These are phyloP conservation scores for Parambassis ranga DNA, from an alignment of 2,797 vertebrate species.

Conservation along the genomic window DNA sequence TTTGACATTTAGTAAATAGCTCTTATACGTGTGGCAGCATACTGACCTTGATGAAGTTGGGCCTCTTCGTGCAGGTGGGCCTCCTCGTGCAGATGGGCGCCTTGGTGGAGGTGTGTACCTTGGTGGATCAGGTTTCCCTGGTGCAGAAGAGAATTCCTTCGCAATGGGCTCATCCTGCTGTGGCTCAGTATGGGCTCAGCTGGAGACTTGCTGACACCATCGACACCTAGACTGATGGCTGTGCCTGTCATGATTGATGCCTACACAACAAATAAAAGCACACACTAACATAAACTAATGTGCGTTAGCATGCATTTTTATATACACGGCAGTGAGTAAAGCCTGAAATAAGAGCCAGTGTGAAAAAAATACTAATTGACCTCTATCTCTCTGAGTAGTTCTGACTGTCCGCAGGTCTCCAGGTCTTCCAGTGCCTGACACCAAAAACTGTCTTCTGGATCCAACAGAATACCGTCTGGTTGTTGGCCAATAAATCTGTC, in stretches of 20 bases:
- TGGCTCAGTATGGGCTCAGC: constrained; percentile 72
- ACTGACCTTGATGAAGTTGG: constrained; percentile 59
- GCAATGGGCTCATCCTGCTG: constrained; percentile 65
- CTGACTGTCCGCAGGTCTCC: constrained; percentile 97
- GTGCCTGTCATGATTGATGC: constrained; percentile 96
- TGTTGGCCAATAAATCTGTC: constrained; percentile 85
- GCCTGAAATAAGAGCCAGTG: too few species aligned
- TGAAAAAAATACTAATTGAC: constrained; percentile 71
- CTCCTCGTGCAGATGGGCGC: constrained; percentile 51
- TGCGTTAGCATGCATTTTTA: too few species aligned
- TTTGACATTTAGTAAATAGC: not conserved
- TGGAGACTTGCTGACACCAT: constrained; percentile 79
- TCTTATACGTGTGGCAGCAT: not conserved
- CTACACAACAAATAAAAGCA: constrained; percentile 62
- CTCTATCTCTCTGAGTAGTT: constrained; percentile 97
- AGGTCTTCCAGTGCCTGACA: constrained; percentile 96
- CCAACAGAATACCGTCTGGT: constrained; percentile 85
- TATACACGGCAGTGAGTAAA: too few species aligned
- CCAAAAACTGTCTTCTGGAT: constrained; percentile 96
- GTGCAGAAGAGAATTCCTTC: constrained; percentile 67
- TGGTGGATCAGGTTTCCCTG: constrained; percentile 67
- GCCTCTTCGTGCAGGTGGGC: constrained; percentile 62
- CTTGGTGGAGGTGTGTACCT: constrained; percentile 58
- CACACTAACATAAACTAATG: too few species aligned
- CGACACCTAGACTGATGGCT: constrained; percentile 88